Evolutionary conservation across 2,113 vertebrate species (phyloP), one percentile per base, ranked within the genome.

Genomic region (Triplophysa dalaica): DNA sequence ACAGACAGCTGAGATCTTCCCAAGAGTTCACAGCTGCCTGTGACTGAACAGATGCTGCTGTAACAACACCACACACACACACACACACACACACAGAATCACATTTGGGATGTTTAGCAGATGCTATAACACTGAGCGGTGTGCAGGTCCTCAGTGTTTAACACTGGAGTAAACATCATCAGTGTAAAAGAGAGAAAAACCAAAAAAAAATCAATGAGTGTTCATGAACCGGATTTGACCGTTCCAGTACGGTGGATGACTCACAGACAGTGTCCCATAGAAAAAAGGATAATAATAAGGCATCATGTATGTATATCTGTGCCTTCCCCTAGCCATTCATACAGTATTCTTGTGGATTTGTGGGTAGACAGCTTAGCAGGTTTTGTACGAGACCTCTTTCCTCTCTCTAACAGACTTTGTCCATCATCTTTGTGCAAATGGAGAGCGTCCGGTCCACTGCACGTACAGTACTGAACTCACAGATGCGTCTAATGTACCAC

Each of bases 21-120:
- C 63, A 75, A 50, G 54, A 69, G 48, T 43, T 56, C 48, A 58
- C 69, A 72, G 69, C 69, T 72, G 69, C 24, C 69, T 38, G 24
- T 14, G 29, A 69, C 29, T 19, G 21, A 63, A 70, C 74, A 62
- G 67, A 19, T 81, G 80, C 69, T n/a, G 63, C 22, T 72, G 61
- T 72, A 70, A 76, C 60, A 26, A 68, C 33, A 38, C 33, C 6
- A 38, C 33, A 61, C 70, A 60, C 54, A 58, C 54, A 58, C 48
- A 54, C 68, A 29, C 68, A 54, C 48, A 70, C 69, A 56, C 69
- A 54, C 72, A 61, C 56, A 56, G 1, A 60, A 29, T 58, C 19
- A 50, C 43, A 65, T 52, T 77, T 43, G 12, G 2, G 70, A 69
- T 69, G 43, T 22, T 50, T 69, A 69, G 66, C 66, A 69, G 66